Evolutionary conservation across 2,113 vertebrate genomes (phyloP).

Genomic region (Leucoraja erinaceus): DNA sequence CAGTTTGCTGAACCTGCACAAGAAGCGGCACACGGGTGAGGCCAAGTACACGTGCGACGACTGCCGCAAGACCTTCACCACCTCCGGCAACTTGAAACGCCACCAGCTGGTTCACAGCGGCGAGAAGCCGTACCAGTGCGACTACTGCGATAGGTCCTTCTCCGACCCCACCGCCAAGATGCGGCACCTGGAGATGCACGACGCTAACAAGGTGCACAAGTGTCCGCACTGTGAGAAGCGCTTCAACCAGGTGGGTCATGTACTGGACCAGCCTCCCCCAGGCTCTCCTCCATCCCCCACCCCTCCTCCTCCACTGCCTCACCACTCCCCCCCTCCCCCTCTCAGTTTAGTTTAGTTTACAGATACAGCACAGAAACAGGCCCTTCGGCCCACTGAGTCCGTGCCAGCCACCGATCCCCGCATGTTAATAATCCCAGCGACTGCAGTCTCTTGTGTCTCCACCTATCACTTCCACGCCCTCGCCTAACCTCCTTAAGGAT

Average conservation of each 20-base stretch:
- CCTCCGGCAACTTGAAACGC: slow-evolving; percentile 90
- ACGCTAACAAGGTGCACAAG: slow-evolving; percentile 90
- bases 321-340: no score
- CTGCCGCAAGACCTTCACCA: slow-evolving; percentile 92
- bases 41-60: slow-evolving; percentile 84
- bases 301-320: background rate
- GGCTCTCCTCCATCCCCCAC: background rate
- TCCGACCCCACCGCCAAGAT: slow-evolving; percentile 97
- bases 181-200: slow-evolving; percentile 91
- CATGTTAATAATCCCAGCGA: no score
- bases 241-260: slow-evolving; percentile 81
- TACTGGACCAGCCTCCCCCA: no score
- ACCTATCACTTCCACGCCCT: no score
- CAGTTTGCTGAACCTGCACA: slow-evolving; percentile 92
- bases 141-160: slow-evolving; percentile 88
- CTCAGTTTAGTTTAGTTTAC: no score
- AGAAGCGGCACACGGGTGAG: slow-evolving; percentile 92
- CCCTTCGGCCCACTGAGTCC: no score
- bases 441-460: no score
- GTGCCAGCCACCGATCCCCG: no score
- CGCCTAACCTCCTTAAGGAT: no score
- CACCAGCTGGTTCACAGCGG: slow-evolving; percentile 96
- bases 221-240: slow-evolving; percentile 93
- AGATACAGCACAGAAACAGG: no score
- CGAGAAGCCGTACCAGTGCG: slow-evolving; percentile 89